These are phyloP conservation scores for Chionoecetes opilio DNA, from an alignment of 1,140 invertebrate species.

Conservation along the genomic window DNA sequence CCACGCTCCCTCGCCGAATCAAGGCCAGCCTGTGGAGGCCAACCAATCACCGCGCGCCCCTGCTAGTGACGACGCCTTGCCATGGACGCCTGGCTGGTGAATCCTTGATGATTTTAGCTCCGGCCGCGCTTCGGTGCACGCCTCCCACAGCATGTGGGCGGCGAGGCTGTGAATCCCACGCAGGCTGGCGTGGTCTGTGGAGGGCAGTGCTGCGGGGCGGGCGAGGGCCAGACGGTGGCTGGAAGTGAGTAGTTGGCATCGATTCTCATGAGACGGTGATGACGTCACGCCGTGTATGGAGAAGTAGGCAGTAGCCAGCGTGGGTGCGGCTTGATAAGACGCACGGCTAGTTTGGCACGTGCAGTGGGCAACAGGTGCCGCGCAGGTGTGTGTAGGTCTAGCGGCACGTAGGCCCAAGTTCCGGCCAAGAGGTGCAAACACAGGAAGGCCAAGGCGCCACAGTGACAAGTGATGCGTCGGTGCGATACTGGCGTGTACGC, in stretches of 20 bases:
- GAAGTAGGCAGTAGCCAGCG: conserved; percentile 72
- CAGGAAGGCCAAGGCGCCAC: neutral
- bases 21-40: conserved; percentile 13
- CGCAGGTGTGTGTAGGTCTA: neutral
- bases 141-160: no score
- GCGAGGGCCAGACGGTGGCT: neutral
- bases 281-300: conserved; percentile 71
- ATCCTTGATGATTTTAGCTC: neutral
- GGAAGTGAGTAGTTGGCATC: conserved; percentile 61
- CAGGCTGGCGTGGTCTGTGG: no score
- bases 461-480: no score
- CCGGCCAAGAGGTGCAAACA: neutral
- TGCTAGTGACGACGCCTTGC: conserved; percentile 37
- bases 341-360: conserved; percentile 30
- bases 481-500: no score
- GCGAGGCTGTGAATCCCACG: neutral
- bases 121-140: neutral
- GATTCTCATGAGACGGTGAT: conserved; percentile 63
- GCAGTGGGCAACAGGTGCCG: conserved; percentile 52
- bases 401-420: neutral
- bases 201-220: no score
- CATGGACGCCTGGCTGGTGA: conserved; percentile 51
- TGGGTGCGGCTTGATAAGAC: conserved; percentile 69
- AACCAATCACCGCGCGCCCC: conserved; percentile 51
- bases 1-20: conserved; percentile 42